These are phyloP conservation scores for Albula glossodonta DNA, from an alignment of 2,113 vertebrate species.

Conservation along the genomic window DNA sequence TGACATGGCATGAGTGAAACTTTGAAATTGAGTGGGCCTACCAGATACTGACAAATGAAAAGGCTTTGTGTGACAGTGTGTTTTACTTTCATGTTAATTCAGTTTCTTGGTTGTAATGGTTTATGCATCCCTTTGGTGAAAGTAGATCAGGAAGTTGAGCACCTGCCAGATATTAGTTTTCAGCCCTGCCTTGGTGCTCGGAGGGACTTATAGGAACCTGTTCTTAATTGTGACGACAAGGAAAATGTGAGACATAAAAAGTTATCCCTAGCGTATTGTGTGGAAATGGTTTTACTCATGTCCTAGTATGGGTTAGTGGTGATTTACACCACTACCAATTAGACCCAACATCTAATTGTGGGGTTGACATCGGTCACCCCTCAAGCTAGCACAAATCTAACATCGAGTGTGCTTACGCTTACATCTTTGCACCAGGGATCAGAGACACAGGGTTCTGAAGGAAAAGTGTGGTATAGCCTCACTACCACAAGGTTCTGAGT, in stretches of 20 bases:
- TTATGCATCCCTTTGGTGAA: not conserved
- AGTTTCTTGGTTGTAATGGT: not conserved
- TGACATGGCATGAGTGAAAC: not conserved
- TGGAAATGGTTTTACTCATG: not conserved
- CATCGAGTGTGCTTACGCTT: too few relatives aligned
- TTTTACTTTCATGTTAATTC: not conserved
- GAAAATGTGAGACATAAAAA: too few relatives aligned
- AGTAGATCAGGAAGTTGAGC: not conserved
- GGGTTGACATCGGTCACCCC: too few relatives aligned
- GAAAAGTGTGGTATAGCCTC: not conserved
- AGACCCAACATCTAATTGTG: too few relatives aligned
- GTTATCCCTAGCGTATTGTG: too few relatives aligned
- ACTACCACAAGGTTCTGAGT: not conserved
- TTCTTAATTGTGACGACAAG: too few relatives aligned
- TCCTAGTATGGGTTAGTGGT: too few relatives aligned
- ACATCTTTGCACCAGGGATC: not conserved
- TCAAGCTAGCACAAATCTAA: too few relatives aligned
- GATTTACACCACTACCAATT: too few relatives aligned
- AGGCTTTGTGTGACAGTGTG: not conserved
- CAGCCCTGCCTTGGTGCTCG: not conserved
- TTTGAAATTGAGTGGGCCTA: not conserved
- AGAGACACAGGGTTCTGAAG: not conserved
- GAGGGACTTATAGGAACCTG: not conserved
- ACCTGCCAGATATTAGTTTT: not conserved
- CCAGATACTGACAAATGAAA: too few relatives aligned